A percentile compares a stretch with the other conserved stretches of the same genome.
Evolutionary conservation across 2,113 vertebrate species (phyloP).

Genomic region (Toxotes chatareus): DNA sequence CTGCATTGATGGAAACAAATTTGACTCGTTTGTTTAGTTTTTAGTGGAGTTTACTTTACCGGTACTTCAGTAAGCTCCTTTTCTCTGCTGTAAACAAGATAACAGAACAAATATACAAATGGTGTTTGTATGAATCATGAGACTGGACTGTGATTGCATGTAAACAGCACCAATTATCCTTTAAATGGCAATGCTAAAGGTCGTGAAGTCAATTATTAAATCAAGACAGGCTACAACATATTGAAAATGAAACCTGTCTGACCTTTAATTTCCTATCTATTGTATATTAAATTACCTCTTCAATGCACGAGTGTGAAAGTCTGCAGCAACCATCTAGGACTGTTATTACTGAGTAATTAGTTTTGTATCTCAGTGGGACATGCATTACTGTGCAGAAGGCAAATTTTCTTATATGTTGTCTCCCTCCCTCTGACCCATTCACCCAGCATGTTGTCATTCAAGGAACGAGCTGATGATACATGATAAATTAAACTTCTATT

Average conservation of each 20-base stretch:
- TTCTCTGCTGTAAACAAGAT: background rate
- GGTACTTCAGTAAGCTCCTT: background rate
- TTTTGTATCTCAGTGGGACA: slow-evolving; percentile 57
- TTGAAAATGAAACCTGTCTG: slow-evolving; percentile 32
- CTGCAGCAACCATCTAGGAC: slow-evolving; percentile 30
- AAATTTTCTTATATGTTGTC: slow-evolving; percentile 47
- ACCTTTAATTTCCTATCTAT: slow-evolving; percentile 59
- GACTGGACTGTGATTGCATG: background rate
- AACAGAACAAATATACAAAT: slow-evolving; percentile 3
- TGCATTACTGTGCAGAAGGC: slow-evolving; percentile 66
- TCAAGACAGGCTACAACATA: slow-evolving; percentile 18
- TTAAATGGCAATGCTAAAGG: slow-evolving; percentile 43
- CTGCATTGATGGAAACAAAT: slow-evolving; percentile 6
- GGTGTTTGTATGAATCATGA: background rate
- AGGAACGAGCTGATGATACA: slow-evolving; percentile 23
- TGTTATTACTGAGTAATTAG: slow-evolving; percentile 74
- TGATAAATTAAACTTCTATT: slow-evolving; percentile 27
- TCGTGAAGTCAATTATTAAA: slow-evolving; percentile 50
- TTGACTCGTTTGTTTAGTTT: slow-evolving; percentile 5
- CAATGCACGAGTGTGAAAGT: slow-evolving; percentile 23
- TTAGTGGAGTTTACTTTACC: slow-evolving; percentile 5
- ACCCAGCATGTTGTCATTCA: slow-evolving; percentile 44
- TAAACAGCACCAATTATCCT: slow-evolving; percentile 26
- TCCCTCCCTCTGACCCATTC: slow-evolving; percentile 15
- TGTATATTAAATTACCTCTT: slow-evolving; percentile 58